Conservation (phyloP, 2,113 vertebrate genomes). For the Chaenocephalus aceratus region DNA sequence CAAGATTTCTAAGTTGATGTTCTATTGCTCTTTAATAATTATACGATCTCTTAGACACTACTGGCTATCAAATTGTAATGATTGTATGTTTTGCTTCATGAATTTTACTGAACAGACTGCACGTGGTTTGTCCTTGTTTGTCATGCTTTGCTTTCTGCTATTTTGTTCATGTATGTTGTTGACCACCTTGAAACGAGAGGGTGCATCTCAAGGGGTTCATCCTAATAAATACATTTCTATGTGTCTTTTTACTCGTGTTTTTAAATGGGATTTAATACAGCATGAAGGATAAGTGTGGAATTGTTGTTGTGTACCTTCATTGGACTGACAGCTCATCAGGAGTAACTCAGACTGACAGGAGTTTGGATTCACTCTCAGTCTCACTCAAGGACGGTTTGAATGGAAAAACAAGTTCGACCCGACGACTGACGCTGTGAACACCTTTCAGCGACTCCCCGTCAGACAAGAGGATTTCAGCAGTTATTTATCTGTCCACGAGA, state of each 20-base stretch:
- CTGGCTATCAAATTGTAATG: too few relatives aligned
- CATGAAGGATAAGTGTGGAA: too few relatives aligned
- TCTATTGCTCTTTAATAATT: not conserved
- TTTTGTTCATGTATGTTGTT: too few relatives aligned
- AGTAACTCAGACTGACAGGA: not conserved
- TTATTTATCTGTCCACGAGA: not conserved
- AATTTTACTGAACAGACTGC: too few relatives aligned
- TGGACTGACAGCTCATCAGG: not conserved
- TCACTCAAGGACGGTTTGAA: not conserved
- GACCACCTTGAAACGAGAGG: too few relatives aligned
- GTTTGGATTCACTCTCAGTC: not conserved
- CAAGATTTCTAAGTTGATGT: not conserved
- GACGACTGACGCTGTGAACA: not conserved
- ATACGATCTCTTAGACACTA: too few relatives aligned
- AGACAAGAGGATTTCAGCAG: too few relatives aligned
- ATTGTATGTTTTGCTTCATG: too few relatives aligned
- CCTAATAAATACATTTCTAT: too few relatives aligned
- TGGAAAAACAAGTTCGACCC: not conserved
- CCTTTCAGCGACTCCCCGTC: not conserved
- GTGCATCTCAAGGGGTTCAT: too few relatives aligned
- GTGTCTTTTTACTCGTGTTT: not conserved
- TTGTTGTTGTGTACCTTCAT: not conserved
- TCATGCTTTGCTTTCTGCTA: too few relatives aligned
- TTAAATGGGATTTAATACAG: not conserved
- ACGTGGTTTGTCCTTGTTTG: too few relatives aligned